phyloP scores from a whole-genome alignment of 2,888 invertebrate genomes.

The Oscheius onirici region DNA sequence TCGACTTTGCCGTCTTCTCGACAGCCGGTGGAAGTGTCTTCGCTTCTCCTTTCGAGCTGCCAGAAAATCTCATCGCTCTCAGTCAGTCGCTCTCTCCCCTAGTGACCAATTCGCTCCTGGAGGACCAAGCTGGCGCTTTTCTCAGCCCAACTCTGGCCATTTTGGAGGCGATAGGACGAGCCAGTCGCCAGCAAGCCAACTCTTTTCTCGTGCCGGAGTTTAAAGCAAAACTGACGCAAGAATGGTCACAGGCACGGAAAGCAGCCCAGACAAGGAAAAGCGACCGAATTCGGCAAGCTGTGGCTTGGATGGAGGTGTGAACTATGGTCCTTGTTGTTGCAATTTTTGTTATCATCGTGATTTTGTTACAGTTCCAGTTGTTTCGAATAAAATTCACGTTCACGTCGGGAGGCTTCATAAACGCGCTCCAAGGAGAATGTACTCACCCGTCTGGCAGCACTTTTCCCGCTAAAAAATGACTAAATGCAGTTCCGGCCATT shows the following conservation, averaged over 20 bases:
- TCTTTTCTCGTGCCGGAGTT: constrained; percentile 44
- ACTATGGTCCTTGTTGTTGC: constrained; percentile 4
- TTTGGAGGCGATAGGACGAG: constrained; percentile 29
- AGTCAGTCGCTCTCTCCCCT: constrained; percentile 40
- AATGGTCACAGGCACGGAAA: constrained; percentile 20
- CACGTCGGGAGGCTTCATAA: too few relatives aligned
- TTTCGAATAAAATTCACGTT: not conserved
- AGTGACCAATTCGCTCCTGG: constrained; percentile 41
- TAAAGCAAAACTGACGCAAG: not conserved
- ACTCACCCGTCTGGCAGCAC: too few relatives aligned
- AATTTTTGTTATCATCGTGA: constrained; percentile 1
- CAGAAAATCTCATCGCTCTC: constrained; percentile 46
- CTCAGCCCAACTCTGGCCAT: constrained; percentile 40
- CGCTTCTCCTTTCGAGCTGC: constrained; percentile 53
- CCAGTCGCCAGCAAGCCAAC: constrained; percentile 41
- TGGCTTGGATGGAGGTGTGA: constrained; percentile 15
- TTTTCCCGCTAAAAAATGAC: too few relatives aligned
- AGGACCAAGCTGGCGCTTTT: constrained; percentile 42
- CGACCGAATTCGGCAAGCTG: constrained; percentile 9
- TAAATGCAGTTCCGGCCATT: too few relatives aligned
- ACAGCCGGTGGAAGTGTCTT: constrained; percentile 34
- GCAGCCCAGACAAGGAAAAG: constrained; percentile 22
- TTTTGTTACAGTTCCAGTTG: not conserved
- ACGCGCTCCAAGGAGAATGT: too few relatives aligned
- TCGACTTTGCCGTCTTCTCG: constrained; percentile 43